Evolutionary conservation across 2,797 vertebrate genomes (phyloP), one percentile per base, ranked within the genome.

Genomic region (Schizothorax lantsangensis): DNA sequence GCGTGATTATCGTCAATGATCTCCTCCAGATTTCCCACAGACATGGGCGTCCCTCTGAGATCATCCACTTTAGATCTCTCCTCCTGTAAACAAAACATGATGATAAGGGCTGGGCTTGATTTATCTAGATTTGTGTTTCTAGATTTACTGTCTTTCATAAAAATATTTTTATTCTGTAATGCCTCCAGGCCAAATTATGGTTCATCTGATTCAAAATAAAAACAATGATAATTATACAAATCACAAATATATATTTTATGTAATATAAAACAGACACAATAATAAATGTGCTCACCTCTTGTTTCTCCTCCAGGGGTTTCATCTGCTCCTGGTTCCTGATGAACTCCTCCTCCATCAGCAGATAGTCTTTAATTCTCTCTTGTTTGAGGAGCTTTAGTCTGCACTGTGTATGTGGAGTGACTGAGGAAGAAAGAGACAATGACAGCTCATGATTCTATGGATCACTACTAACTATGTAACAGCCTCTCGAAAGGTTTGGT

Each of bases 241-340:
- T 59, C 0, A 2, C 3, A 21, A 54, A 54, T 3, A 54, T 1
- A 0, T 3, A 33, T 66, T 73, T n/a, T 45, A 2, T 7, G n/a
- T 14, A 7, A 30, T 26, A 30, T 11, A 54, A 64, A 45, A 62
- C 4, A 14, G 6, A 79, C 10, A 15, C 4, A 40, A 47, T 36
- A 43, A 30, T 21, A 4, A 45, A 38, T 40, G 6, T 26, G 33
- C 26, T 23, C 88, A 98, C 98, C 97, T 99, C 98, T 90, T 99
- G 98, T 88, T 99, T 99, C 93, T 99, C 98, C 93, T 99, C 98
- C 88, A 99, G 93, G 17, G 98, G 98, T 90, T 99, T 99, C 98
- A 99, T 99, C 89, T 99, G 98, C 91, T 99, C 98, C 93, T 99
- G 98, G 91, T 99, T 99, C 90, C 98, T 95, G 92, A 99, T 99